Percentiles rank a stretch among this genome's conserved stretches.
Evolutionary conservation across 2,797 vertebrate genomes (phyloP).

Genomic region (Semaprochilodus insignis): DNA sequence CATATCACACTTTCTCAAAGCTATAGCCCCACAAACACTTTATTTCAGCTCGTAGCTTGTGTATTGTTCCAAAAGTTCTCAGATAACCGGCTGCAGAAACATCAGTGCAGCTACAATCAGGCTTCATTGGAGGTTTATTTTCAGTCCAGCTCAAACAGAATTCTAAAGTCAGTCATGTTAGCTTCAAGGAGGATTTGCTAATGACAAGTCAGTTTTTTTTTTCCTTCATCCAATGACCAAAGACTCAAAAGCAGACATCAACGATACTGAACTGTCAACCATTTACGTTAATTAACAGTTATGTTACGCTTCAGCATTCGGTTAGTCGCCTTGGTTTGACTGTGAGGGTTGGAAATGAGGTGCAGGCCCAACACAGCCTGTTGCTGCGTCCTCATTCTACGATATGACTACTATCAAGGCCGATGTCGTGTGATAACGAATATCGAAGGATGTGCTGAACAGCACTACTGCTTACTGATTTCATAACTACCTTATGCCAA

Average conservation of each 20-base stretch:
- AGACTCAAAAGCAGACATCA: no score
- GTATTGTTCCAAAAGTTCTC: background rate
- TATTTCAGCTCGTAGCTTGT: background rate
- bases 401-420: background rate
- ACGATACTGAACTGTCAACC: no score
- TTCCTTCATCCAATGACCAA: no score
- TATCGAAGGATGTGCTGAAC: background rate
- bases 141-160: background rate
- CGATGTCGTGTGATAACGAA: background rate
- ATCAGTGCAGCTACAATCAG: background rate
- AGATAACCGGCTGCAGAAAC: background rate
- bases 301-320: background rate
- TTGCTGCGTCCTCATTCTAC: background rate
- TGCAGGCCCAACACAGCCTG: background rate
- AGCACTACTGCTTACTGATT: no score
- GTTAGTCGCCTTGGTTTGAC: background rate
- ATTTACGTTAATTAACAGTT: background rate
- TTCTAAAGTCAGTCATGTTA: background rate
- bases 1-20: background rate
- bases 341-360: background rate
- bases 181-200: background rate
- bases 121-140: background rate
- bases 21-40: background rate
- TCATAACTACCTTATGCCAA: no score
- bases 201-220: no score